These are phyloP conservation scores for Rhogogaster chlorosoma DNA, from an alignment of 2,888 invertebrate genomes.

Conservation along the genomic window DNA sequence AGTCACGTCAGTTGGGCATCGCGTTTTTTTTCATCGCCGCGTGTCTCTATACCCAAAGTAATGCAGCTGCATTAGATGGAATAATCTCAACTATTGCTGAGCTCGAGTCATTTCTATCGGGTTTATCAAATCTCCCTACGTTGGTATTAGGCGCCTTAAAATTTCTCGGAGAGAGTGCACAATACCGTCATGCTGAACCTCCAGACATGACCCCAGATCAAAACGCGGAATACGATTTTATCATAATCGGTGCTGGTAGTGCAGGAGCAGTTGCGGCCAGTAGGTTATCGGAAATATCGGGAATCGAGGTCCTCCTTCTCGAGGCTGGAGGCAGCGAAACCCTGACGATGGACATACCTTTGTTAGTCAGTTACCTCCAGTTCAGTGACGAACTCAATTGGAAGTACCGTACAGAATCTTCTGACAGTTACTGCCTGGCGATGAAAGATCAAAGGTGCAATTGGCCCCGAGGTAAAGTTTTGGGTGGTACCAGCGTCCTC, in stretches of 20 bases:
- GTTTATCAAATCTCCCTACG: neutral
- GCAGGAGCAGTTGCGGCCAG: constrained; percentile 89
- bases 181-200: constrained; percentile 80
- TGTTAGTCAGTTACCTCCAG: constrained; percentile 86
- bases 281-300: constrained; percentile 84
- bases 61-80: too few relatives aligned
- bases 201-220: constrained; percentile 78
- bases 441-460: constrained; percentile 71
- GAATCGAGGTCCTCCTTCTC: constrained; percentile 85
- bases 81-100: too few relatives aligned
- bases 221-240: constrained; percentile 86
- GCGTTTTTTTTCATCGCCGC: neutral
- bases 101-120: neutral
- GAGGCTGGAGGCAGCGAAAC: constrained; percentile 87
- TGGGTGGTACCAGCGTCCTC: constrained; percentile 90
- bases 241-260: constrained; percentile 89
- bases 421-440: constrained; percentile 85
- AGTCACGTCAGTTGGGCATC: neutral
- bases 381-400: constrained; percentile 88
- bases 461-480: constrained; percentile 84
- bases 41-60: neutral
- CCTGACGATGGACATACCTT: constrained; percentile 87
- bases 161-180: constrained; percentile 80
- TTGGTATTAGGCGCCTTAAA: constrained; percentile 72
- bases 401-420: constrained; percentile 90